These are phyloP conservation scores for Solen grandis DNA, from an alignment of 1,140 invertebrate species.

Conservation along the genomic window DNA sequence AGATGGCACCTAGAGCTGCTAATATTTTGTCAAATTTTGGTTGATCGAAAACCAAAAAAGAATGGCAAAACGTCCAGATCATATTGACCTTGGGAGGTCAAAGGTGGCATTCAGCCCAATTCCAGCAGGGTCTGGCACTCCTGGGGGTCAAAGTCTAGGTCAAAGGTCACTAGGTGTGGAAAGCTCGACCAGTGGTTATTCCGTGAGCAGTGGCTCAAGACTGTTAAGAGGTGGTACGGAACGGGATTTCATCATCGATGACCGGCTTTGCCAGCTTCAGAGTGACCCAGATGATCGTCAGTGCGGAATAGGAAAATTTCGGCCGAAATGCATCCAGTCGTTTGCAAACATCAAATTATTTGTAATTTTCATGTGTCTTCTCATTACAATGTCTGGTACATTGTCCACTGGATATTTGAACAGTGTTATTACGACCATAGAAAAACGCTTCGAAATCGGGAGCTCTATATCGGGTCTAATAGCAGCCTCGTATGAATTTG, in stretches of 20 bases:
- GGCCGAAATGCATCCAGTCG: conserved; percentile 89
- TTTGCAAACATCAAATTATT: conserved; percentile 91
- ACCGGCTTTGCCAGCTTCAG: conserved; percentile 37
- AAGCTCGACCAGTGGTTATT: conserved; percentile 68
- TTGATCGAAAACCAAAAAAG: too few relatives aligned
- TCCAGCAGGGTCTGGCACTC: conserved; percentile 50
- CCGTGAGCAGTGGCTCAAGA: conserved; percentile 64
- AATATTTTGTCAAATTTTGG: too few relatives aligned
- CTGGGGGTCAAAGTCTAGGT: conserved; percentile 60
- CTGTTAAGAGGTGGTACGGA: conserved; percentile 66
- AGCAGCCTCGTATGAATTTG: conserved; percentile 96
- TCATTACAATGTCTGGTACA: conserved; percentile 87
- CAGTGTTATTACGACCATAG: conserved; percentile 97
- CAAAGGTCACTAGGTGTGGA: conserved; percentile 62
- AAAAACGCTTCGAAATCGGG: conserved; percentile 97
- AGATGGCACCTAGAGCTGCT: too few relatives aligned
- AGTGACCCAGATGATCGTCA: conserved; percentile 82
- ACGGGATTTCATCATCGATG: conserved; percentile 66
- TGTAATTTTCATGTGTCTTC: conserved; percentile 93
- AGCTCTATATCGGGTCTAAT: conserved; percentile 95
- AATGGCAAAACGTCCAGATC: conserved; percentile 45
- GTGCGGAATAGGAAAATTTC: conserved; percentile 91
- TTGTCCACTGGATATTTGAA: conserved; percentile 89
- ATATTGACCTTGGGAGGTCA: conserved; percentile 36
- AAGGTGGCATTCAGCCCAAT: conserved; percentile 33